Percentiles rank a stretch among this genome's conserved stretches.
These are phyloP conservation scores for Sarotherodon lohbergeri DNA, from an alignment of 2,113 vertebrate species.

Conservation along the genomic window DNA sequence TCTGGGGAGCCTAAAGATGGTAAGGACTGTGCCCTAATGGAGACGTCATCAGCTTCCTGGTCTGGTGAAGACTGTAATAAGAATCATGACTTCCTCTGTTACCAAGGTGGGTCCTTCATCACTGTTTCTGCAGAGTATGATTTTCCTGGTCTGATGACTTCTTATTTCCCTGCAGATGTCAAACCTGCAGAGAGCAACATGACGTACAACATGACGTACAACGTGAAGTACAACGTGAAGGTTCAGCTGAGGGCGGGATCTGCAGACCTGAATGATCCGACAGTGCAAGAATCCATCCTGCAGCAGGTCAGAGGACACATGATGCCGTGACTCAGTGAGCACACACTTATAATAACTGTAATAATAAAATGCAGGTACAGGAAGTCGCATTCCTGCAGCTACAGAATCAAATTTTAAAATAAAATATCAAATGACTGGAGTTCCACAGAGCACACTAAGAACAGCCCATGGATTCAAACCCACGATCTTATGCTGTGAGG, in stretches of 20 bases:
- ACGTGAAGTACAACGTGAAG: neutral
- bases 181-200: rapidly evolving
- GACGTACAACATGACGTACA: neutral
- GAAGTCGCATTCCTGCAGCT: neutral
- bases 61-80: rapidly evolving
- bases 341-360: neutral
- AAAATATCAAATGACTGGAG: neutral
- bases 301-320: neutral
- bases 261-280: neutral
- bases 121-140: neutral
- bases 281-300: neutral
- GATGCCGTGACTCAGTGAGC: neutral
- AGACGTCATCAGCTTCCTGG: rapidly evolving
- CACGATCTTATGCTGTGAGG: neutral
- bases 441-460: neutral
- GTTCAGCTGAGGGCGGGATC: neutral
- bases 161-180: neutral
- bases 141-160: neutral
- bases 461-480: neutral
- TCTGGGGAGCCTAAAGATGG: rapidly evolving
- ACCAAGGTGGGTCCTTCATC: neutral
- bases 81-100: rapidly evolving
- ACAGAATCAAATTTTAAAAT: neutral
- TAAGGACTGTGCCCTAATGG: rapidly evolving
- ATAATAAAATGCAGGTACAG: neutral